Percentiles rank a stretch among this genome's conserved stretches.
Conservation (phyloP, 2,113 vertebrate species). For the Otis tarda region DNA sequence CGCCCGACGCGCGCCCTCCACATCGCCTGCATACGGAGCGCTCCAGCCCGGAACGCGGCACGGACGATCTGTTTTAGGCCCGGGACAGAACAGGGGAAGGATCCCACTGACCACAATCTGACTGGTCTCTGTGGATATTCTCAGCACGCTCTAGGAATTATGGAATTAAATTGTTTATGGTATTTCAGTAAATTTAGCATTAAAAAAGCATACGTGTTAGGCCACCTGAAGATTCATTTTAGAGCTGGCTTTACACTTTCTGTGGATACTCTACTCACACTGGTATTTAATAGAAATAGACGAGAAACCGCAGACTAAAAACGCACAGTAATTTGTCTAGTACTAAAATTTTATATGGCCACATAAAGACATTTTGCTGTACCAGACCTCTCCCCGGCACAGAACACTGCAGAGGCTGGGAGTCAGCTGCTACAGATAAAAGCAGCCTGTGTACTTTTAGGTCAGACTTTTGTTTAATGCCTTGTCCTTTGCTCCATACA, state of each 20-base stretch:
- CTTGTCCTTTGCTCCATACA: background rate
- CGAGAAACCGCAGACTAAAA: background rate
- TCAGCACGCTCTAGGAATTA: background rate
- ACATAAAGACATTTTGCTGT: constrained; percentile 31
- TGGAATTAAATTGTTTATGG: background rate
- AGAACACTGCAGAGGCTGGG: background rate
- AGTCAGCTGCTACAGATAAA: constrained; percentile 24
- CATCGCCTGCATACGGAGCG: background rate
- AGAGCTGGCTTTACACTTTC: background rate
- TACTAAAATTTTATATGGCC: constrained; percentile 35
- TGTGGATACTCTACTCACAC: background rate
- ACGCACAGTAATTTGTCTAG: constrained; percentile 9
- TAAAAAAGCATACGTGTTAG: background rate
- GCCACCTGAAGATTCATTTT: constrained; percentile 18
- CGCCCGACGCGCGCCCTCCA: background rate
- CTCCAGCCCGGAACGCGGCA: fast-evolving
- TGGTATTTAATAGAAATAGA: background rate
- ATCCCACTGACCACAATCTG: background rate
- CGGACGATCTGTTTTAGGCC: background rate
- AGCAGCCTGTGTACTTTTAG: background rate
- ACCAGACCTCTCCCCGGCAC: constrained; percentile 1
- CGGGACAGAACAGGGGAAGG: background rate
- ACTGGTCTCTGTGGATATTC: background rate
- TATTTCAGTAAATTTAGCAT: background rate
- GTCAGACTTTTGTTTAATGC: background rate